Evolutionary conservation across 2,113 vertebrate species (phyloP), one percentile per base, ranked within the genome.

Genomic region (Morone chrysops): DNA sequence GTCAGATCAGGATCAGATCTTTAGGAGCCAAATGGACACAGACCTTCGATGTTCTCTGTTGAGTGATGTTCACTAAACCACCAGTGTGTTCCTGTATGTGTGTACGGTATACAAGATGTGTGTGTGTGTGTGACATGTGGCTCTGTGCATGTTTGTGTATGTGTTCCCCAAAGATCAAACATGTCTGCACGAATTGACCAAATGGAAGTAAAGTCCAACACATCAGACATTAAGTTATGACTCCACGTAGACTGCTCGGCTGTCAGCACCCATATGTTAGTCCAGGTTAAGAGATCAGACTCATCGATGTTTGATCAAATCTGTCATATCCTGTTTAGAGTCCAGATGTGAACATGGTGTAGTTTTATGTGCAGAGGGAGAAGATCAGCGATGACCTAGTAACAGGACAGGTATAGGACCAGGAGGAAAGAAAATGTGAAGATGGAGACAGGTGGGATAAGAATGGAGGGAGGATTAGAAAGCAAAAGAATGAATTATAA

Each of bases 291-390:
- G 47, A 65, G 79, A 70, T 85, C 74, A 76, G 76, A 79, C 73
- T 86, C 84, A 48, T 69, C 6, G 1, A 70, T 72, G 80, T 82
- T 85, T 77, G 68, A 53, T 87, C 69, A 57, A 77, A 62, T 78
- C 66, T 87, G 87, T 85, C 84, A 18, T n/a, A 4, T 76, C 65
- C 48, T 53, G 57, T 86, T 82, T 68, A 47, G 43, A 80, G 59
- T 80, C 59, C 78, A 70, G 43, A 75, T 25, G 38, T 38, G 43
- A 83, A 54, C 41, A 40, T 51, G 77, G 54, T 66, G 41, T 20
- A 66, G 36, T 43, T 75, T 31, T 61, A 65, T 31, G 66, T 70
- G 54, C 43, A 69, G 51, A 56, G 48, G 67, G 38, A 70, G 43
- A 69, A 18, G 16, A 71, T 83, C 41, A 63, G 47, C 18, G 0